Percentiles rank a stretch among this genome's conserved stretches.
Conservation (phyloP, 2,888 invertebrate genomes). For the Sarcophaga carnaria region DNA sequence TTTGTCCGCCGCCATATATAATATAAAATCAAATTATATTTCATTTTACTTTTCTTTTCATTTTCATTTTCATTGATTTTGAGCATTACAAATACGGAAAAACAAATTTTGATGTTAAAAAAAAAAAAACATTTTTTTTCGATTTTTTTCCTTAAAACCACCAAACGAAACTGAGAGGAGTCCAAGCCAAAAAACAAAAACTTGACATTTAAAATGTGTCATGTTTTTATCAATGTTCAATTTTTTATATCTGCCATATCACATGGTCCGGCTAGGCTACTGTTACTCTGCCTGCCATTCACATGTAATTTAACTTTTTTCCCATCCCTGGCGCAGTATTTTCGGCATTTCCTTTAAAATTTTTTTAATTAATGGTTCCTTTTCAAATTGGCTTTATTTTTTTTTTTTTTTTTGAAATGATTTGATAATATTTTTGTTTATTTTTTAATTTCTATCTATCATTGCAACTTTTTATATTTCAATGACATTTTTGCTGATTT, state of each 20-base stretch:
- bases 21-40: slow-evolving; percentile 43
- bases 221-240: slow-evolving; percentile 69
- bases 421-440: slow-evolving; percentile 44
- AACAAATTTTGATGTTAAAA: slow-evolving; percentile 9
- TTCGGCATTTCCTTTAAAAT: slow-evolving; percentile 13
- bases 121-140: background rate
- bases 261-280: background rate
- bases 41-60: background rate
- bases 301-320: slow-evolving; percentile 30
- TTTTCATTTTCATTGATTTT: background rate
- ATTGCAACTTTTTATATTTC: slow-evolving; percentile 1
- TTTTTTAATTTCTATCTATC: background rate
- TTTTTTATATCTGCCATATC: slow-evolving; percentile 21
- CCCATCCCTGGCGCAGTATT: slow-evolving; percentile 6
- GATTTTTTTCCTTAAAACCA: no score
- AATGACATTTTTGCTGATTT: slow-evolving; percentile 56
- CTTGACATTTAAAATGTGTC: slow-evolving; percentile 68
- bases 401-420: slow-evolving; percentile 19
- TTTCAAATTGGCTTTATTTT: slow-evolving; percentile 34
- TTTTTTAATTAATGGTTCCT: slow-evolving; percentile 62
- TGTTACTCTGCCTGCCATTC: slow-evolving; percentile 1
- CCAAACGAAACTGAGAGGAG: no score
- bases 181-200: slow-evolving; percentile 4
- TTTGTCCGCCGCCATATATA: background rate
- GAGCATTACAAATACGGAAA: slow-evolving; percentile 60